Base-by-base conservation (phyloP, 64 coral and sea anemone genomes). In the Porites australiensis region DNA sequence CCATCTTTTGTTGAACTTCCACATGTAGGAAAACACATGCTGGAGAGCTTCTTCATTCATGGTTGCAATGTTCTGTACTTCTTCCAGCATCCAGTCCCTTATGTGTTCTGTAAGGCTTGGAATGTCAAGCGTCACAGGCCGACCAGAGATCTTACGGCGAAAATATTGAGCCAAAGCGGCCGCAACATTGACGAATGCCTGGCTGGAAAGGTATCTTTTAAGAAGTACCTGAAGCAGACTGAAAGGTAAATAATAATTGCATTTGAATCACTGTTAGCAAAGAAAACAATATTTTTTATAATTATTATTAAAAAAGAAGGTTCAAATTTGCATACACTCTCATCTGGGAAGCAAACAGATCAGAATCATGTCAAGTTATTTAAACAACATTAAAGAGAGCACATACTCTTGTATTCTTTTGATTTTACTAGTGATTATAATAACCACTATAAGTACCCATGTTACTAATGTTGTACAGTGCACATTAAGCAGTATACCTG, bases 111-210 rank as follows among this genome's bases (percentile, higher is more conserved):
- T 89, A 23, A 99, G 50, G 43, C 71, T 71, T 51, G 81, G 44
- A 57, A 88, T 60, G 69, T 90, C 66, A 3, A 99, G 72, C 37
- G n/a, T 18, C 44, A 83, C 50, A 55, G 63, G 88, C 48, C 90
- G 88, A 14, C 88, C 84, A 44, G 87, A 90, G 4, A 87, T 53
- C 27, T 43, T 76, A 19, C 89, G 77, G 8, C 94, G 87, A 18
- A 99, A 91, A 65, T 93, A 99, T 50, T 90, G 91, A 13, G 98
- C 98, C 60, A 99, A 71, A 65, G 92, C 94, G 73, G 90, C 90
- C 15, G 88, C 90, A 22, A 99, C 98, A 88, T 94, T 99, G 2
- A 99, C 77, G 83, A 99, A 99, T 44, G 94, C 94, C 66, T 93
- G 88, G 45, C 98, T 99, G 72, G 80, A 88, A 51, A 93, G 91